Percentiles rank a stretch among this genome's conserved stretches.
Evolutionary conservation across 2,113 vertebrate genomes (phyloP).

Genomic region (Caracal caracal): DNA sequence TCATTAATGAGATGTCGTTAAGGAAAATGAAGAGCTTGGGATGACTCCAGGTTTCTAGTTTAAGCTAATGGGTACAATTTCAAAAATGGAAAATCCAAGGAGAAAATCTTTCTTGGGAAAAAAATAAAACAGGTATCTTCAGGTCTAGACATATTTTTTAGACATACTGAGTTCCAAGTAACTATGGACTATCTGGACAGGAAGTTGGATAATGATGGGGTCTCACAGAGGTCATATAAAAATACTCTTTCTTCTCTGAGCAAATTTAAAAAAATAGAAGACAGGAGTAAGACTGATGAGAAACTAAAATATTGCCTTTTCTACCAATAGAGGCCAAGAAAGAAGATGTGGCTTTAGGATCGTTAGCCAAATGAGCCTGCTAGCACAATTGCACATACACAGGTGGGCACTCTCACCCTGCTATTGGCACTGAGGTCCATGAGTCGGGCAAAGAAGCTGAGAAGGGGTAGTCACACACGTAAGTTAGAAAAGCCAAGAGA

Average conservation of each 20-base stretch:
- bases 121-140: neutral
- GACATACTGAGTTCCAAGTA: neutral
- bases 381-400: neutral
- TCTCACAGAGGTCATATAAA: neutral
- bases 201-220: neutral
- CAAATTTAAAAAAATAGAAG: neutral
- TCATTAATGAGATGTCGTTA: neutral
- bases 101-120: neutral
- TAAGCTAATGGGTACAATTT: neutral
- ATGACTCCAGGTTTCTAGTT: neutral
- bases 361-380: neutral
- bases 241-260: neutral
- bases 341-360: neutral
- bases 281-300: neutral
- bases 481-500: neutral
- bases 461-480: neutral
- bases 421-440: neutral
- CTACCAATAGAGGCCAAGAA: neutral
- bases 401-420: neutral
- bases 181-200: neutral
- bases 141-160: neutral
- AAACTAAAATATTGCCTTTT: neutral
- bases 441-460: neutral
- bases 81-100: neutral
- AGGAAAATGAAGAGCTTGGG: neutral